Percentiles rank a stretch among this genome's conserved stretches.
These are phyloP conservation scores for Maniola jurtina DNA, from an alignment of 1,140 invertebrate species.

Conservation along the genomic window DNA sequence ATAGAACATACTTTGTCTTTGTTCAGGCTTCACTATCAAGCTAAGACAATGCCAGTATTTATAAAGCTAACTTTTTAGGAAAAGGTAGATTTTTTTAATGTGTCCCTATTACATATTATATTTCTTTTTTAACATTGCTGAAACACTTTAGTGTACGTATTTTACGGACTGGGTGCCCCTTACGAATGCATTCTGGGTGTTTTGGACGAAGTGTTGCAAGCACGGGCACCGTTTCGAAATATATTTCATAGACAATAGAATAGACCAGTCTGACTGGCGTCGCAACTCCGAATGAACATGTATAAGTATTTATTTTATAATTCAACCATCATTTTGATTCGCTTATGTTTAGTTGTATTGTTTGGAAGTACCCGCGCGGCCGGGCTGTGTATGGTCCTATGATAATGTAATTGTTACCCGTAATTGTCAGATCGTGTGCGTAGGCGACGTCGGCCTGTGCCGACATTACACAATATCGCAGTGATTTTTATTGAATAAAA, in stretches of 20 bases:
- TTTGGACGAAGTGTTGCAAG: not conserved
- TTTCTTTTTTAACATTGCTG: too few species aligned
- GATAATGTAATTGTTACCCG: slow-evolving; percentile 60
- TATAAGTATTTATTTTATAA: slow-evolving; percentile 68
- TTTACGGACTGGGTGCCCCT: not conserved
- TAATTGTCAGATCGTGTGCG: slow-evolving; percentile 51
- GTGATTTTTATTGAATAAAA: slow-evolving; percentile 76
- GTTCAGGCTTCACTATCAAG: too few species aligned
- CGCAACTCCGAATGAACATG: slow-evolving; percentile 41
- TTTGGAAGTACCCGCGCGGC: slow-evolving; percentile 28
- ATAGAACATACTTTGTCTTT: too few species aligned
- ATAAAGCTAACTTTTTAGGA: too few species aligned
- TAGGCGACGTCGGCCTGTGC: slow-evolving; percentile 40
- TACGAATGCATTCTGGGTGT: slow-evolving; percentile 1
- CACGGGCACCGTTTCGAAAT: not conserved
- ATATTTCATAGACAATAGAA: slow-evolving; percentile 13
- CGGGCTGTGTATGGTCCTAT: slow-evolving; percentile 46
- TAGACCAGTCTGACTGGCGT: slow-evolving; percentile 36
- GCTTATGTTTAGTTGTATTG: slow-evolving; percentile 61
- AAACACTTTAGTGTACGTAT: slow-evolving; percentile 2
- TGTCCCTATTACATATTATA: too few species aligned
- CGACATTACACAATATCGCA: slow-evolving; percentile 58
- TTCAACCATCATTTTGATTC: slow-evolving; percentile 56
- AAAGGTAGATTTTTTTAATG: too few species aligned
- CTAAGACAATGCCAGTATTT: too few species aligned